Evolutionary conservation across 2,113 vertebrate species (phyloP).

Genomic region (Otus sunia): DNA sequence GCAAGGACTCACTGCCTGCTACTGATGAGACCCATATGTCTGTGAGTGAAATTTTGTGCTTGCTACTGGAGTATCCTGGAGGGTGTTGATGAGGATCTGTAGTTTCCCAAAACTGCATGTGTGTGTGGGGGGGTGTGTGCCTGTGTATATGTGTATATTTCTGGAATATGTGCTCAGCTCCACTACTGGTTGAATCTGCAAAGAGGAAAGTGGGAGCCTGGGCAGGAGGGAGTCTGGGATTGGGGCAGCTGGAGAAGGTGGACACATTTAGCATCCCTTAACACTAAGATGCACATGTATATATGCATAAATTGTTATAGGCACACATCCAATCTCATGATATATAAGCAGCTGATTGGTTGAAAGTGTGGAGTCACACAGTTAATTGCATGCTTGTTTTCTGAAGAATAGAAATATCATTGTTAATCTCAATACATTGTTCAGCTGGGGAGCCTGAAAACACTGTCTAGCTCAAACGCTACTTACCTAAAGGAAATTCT

Average conservation of each 20-base stretch:
- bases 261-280: not conserved
- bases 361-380: not conserved
- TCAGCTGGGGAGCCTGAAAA: not conserved
- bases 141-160: not conserved
- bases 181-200: not conserved
- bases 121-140: not conserved
- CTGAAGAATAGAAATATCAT: not conserved
- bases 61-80: not conserved
- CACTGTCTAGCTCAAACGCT: not conserved
- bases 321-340: not conserved
- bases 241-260: not conserved
- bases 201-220: not conserved
- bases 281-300: not conserved
- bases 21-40: not conserved
- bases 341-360: not conserved
- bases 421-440: not conserved
- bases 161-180: not conserved
- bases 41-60: rapidly evolving
- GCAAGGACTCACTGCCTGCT: not conserved
- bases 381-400: not conserved
- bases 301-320: not conserved
- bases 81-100: not conserved
- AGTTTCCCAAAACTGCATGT: not conserved
- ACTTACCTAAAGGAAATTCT: not conserved
- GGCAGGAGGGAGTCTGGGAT: not conserved